These are phyloP conservation scores for Mastomys coucha DNA, from an alignment of 2,113 vertebrate species.

Conservation along the genomic window DNA sequence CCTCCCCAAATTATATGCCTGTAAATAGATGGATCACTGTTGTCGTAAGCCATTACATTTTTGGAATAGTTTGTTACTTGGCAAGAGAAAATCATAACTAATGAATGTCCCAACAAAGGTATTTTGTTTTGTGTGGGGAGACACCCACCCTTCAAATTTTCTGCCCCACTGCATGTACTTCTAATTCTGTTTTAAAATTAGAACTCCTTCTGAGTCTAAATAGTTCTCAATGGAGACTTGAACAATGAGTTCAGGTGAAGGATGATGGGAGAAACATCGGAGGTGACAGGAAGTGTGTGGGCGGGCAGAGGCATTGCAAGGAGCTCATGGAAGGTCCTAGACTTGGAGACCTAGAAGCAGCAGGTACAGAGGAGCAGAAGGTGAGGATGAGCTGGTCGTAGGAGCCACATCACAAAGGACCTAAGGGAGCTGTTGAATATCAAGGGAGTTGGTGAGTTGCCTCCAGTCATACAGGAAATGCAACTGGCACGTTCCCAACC, in stretches of 20 bases:
- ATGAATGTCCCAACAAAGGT: neutral
- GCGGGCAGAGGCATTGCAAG: neutral
- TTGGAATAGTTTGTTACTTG: neutral
- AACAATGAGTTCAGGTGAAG: neutral
- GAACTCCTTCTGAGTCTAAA: neutral
- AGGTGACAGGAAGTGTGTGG: neutral
- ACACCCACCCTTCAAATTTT: neutral
- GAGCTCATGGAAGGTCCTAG: neutral
- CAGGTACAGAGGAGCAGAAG: neutral
- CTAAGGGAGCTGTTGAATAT: neutral
- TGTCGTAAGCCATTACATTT: neutral
- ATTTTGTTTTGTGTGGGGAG: conserved; percentile 16
- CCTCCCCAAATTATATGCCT: neutral
- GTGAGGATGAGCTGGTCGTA: neutral
- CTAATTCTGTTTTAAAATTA: conserved; percentile 46
- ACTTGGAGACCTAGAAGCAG: neutral
- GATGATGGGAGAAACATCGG: neutral
- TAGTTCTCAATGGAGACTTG: neutral
- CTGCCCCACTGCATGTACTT: neutral
- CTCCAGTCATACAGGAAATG: neutral
- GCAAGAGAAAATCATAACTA: neutral
- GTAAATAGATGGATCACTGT: neutral
- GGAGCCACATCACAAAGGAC: too few species aligned
- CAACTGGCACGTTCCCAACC: neutral
- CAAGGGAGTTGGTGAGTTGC: neutral